Base-by-base conservation (phyloP, 2,888 invertebrate species). In the Melinaea marsaeus region DNA sequence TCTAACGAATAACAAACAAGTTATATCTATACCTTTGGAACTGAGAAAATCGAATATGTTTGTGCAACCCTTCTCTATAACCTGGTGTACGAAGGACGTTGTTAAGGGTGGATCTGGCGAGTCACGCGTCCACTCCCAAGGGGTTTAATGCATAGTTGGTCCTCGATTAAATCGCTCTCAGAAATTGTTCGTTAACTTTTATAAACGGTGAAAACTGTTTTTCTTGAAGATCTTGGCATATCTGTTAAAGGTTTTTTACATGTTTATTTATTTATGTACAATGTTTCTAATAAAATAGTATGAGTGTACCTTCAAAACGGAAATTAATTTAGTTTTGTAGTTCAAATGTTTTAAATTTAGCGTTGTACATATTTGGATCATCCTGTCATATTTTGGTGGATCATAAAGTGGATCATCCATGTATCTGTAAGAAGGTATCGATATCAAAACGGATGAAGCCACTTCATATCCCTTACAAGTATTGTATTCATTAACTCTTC, bases 111-210 rank as follows among this genome's bases (percentile, higher is more conserved):
- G 77, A 84, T 83, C 72, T 74, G 77, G 75, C 86, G 71, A 86
- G 86, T 89, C 88, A 89, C 85, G 87, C 82, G 85, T 83, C 87
- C 86, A 85, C 87, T 82, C 86, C 81, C 88, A 57, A 60, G 85
- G 84, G 88, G 78, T 85, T 86, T 85, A 85, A 87, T 86, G 88
- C 86, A 83, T 86, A 86, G 80, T 85, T 85, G 77, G 75, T 79
- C 70, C 66, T 71, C 71, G 69, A 74, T 72, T 73, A 72, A 67
- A 69, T 71, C 42, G 11, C 59, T 57, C 46, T 45, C 51, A 54
- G 63, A 68, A 62, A 66, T 62, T 64, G 60, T 64, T 62, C 57
- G 48, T 55, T 22, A 58, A 42, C 42, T 42, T 37, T 42, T 7
- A 42, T 42, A 42, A 42, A 42, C 7, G 6, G 42, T 9, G 9